Base-by-base conservation (phyloP, 2,888 invertebrate genomes). In the Eupithecia exiguata region DNA sequence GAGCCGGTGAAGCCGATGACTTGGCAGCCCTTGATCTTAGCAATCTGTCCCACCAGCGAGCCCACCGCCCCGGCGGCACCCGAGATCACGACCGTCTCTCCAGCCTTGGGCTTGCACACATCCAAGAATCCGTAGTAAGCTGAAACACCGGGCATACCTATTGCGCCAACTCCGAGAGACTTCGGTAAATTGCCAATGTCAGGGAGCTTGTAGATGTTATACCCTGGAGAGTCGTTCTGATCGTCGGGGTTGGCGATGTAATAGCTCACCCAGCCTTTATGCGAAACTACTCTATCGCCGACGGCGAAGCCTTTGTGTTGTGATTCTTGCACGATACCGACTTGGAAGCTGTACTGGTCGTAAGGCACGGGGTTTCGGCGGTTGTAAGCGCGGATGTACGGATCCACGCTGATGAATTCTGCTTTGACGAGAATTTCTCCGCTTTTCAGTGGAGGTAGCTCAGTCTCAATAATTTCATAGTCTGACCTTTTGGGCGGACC, bases 21-120 rank as follows among this genome's bases (percentile, higher is more conserved):
- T 58, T 70, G 96, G 46, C 96, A 96, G 81, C 78, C 80, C 21
- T 96, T 96, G 61, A 97, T 95, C 87, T 97, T 97, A 0, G 96
- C 97, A n/a, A 65, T 69, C 30, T 80, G 70, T 5, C 36, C 81
- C 61, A 86, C 89, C 1, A 91, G 87, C 96, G 84, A 83, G 97
- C 61, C 95, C 4, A 97, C 97, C 5, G 97, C 97, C 16, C 97
- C 97, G 1, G 96, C 97, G 4, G 97, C 97, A 0, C 96, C 96
- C 1, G 95, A 96, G 1, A 97, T 95, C 0, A 97, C 96, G 0
- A 97, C 95, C 0, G 96, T 96, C 84, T 97, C 97, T 1, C 96
- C 97, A 6, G 94, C 80, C 87, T 96, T 96, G 0, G 97, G 97
- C 66, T 96, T 87, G 81, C 97, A 97, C 30, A 97, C 81, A 73